Evolutionary conservation across 2,888 invertebrate genomes (phyloP), one percentile per base, ranked within the genome.

Genomic region (Volucella zonaria): DNA sequence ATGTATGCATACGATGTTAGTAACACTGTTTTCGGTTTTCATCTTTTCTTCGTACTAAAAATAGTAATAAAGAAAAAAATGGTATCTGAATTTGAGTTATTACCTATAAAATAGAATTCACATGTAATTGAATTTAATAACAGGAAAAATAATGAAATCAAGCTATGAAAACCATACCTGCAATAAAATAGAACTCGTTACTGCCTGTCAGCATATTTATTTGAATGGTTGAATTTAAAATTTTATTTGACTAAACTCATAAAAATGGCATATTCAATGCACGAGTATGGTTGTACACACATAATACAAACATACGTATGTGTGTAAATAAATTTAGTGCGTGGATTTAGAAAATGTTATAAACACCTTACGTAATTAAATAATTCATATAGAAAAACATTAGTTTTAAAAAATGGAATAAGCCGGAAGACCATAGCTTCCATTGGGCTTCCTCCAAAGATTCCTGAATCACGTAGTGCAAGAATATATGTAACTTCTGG

Each of bases 151-250:
- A 75, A 61, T 68, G 62, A 68, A 68, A 62, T 59, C 45, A 76
- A 81, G 76, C 76, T 76, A 81, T 81, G 81, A 81, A 81, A 81
- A 70, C 70, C 81, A 81, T 81, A 76, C 76, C 76, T 70, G 70
- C 64, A 81, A 81, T 81, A 81, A 81, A 75, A 81, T 67, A 67
- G 67, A 67, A 80, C 61, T 67, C 80, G 62, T 80, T 75, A 56
- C 75, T 76, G 64, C 62, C 51, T 49, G 68, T 58, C 70, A 52
- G 76, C 45, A 51, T 56, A 73, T 51, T 79, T 66, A 66, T 59
- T 59, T 59, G 38, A 51, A 51, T 42, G 31, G 54, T 23, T 54
- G 67, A 70, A 64, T 52, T 62, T 81, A 31, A 31, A 31, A 31
- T 74, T 74, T 80, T 80, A 80, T 80, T 80, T 62, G 6, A 31